Conservation (phyloP, 2,797 vertebrate genomes). For the Nyctibius grandis region DNA sequence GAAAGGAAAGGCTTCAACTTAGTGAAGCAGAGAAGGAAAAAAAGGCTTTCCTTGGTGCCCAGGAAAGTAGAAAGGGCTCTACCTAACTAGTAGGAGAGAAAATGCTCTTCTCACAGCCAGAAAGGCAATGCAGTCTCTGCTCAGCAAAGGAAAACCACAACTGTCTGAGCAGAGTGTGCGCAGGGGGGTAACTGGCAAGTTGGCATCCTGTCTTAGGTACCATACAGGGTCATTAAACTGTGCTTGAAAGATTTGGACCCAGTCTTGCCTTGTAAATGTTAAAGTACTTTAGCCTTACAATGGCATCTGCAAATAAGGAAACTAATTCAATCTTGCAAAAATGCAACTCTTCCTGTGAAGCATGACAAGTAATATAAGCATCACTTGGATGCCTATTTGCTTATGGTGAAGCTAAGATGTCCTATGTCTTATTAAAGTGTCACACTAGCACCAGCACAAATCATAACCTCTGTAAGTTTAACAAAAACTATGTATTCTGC, state of each 20-base stretch:
- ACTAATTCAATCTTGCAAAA: background rate
- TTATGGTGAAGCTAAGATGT: background rate
- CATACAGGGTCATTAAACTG: background rate
- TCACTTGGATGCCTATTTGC: background rate
- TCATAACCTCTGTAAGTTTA: background rate
- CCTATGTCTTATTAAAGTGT: background rate
- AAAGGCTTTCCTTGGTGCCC: background rate
- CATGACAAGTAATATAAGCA: background rate
- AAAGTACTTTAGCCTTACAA: background rate
- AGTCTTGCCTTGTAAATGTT: background rate
- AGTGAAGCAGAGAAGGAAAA: background rate
- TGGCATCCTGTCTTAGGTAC: background rate
- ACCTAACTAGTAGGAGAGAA: background rate
- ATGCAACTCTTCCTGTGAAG: background rate
- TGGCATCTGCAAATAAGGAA: background rate
- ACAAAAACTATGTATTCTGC: background rate
- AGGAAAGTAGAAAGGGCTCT: background rate
- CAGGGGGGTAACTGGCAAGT: background rate
- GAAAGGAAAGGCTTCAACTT: background rate
- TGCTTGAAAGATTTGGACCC: background rate
- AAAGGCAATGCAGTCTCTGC: background rate
- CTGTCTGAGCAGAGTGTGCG: rapidly evolving
- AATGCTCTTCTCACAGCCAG: background rate
- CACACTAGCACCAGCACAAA: background rate
- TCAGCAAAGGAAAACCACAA: background rate